Conservation (phyloP, 1,140 invertebrate species). For the Euborellia annulipes region DNA sequence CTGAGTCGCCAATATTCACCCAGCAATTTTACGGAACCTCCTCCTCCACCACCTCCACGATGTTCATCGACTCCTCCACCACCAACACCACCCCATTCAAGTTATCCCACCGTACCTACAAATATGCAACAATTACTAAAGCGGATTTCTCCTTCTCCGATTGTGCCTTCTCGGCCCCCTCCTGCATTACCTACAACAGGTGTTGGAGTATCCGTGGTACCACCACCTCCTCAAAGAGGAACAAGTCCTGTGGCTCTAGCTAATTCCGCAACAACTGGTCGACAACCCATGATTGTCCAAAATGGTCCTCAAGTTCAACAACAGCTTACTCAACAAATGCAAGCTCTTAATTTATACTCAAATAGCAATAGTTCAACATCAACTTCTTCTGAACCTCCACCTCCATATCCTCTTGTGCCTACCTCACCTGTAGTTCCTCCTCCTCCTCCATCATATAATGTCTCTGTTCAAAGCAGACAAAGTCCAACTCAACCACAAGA, state of each 20-base stretch:
- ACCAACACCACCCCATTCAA: constrained; percentile 45
- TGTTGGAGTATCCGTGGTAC: constrained; percentile 24
- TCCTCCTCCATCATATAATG: constrained; percentile 66
- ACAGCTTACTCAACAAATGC: constrained; percentile 71
- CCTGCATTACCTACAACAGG: constrained; percentile 30
- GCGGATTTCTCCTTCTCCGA: constrained; percentile 64
- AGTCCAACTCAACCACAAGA: constrained; percentile 59
- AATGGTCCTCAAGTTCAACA: constrained; percentile 68
- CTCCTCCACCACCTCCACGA: constrained; percentile 28
- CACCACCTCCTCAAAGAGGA: constrained; percentile 39
- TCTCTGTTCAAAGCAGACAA: constrained; percentile 69
- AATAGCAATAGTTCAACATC: constrained; percentile 26
- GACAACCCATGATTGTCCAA: constrained; percentile 63
- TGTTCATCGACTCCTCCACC: constrained; percentile 49
- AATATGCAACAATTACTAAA: constrained; percentile 70
- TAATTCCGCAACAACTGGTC: constrained; percentile 21
- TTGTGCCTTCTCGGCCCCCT: constrained; percentile 39
- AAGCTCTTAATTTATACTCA: constrained; percentile 65
- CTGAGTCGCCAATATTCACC: constrained; percentile 45
- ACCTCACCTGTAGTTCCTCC: constrained; percentile 38
- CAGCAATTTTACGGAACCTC: constrained; percentile 32
- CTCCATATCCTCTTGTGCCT: constrained; percentile 52
- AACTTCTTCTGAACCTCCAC: constrained; percentile 50
- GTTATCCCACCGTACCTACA: constrained; percentile 35
- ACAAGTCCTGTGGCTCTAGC: constrained; percentile 56